Conservation (phyloP, 2,797 vertebrate species). For the Gymnoscopelus microlampas region DNA sequence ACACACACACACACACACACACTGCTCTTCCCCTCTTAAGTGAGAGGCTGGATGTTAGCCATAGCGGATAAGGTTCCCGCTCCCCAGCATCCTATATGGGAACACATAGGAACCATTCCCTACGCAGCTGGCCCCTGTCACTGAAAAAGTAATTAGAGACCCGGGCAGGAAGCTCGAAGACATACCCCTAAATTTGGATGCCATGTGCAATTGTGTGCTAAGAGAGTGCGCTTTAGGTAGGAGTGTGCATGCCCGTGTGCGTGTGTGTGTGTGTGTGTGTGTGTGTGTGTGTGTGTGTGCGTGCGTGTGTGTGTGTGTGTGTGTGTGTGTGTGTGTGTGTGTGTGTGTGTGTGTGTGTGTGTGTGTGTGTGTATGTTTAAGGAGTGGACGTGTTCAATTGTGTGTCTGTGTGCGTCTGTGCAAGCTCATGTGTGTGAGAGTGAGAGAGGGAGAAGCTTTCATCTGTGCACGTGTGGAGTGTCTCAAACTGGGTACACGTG, state of each 20-base stretch:
- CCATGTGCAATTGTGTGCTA: neutral
- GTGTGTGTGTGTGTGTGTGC: conserved; percentile 13
- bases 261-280: neutral
- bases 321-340: too few species aligned
- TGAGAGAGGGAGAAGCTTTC: neutral
- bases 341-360: too few species aligned
- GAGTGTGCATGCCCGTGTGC: conserved; percentile 3
- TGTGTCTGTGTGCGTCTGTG: neutral
- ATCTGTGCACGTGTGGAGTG: conserved; percentile 1
- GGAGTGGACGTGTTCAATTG: neutral
- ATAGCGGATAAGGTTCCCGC: neutral
- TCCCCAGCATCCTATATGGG: conserved; percentile 15
- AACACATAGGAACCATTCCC: neutral
- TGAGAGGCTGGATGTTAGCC: conserved; percentile 26
- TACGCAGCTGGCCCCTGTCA: conserved; percentile 38
- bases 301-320: conserved; percentile 4
- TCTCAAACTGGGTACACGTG: neutral
- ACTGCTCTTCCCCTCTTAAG: neutral
- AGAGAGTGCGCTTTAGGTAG: neutral
- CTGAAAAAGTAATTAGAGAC: conserved; percentile 55
- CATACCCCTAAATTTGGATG: conserved; percentile 17
- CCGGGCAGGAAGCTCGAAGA: conserved; percentile 37
- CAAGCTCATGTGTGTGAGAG: neutral
- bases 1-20: conserved; percentile 17
- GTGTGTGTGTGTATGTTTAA: too few species aligned